phyloP scores from a whole-genome alignment of 2,797 vertebrate species.

The Poecilia gillii region DNA sequence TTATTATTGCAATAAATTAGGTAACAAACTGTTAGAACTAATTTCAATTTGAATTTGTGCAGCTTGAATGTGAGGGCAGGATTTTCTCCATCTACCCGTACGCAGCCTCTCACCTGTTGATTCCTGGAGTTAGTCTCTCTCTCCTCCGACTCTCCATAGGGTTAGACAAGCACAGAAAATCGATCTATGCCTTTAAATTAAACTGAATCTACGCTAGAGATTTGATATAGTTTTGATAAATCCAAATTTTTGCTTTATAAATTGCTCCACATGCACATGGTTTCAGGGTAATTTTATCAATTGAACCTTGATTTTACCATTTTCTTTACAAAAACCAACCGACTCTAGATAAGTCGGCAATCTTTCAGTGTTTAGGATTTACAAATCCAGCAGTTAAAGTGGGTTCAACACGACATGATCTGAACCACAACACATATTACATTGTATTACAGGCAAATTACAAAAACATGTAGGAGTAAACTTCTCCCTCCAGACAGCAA shows the following conservation, averaged over 20 bases:
- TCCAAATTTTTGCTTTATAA: not conserved
- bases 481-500: not conserved
- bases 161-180: not conserved
- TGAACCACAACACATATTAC: not conserved
- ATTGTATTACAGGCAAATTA: not conserved
- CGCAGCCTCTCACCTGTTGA: not conserved
- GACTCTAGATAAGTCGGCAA: not conserved
- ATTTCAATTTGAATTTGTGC: not conserved
- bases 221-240: not conserved
- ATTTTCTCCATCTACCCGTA: not conserved
- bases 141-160: not conserved
- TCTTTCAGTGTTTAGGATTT: not conserved
- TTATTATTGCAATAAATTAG: not conserved
- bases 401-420: not conserved
- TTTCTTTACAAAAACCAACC: not conserved
- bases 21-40: not conserved
- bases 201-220: not conserved
- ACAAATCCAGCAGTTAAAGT: not conserved
- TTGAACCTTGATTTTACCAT: not conserved
- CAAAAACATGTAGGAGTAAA: not conserved
- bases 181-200: not conserved
- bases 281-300: not conserved
- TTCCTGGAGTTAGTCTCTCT: not conserved
- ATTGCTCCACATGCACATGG: not conserved
- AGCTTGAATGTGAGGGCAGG: not conserved